Base-by-base conservation (phyloP, 2,888 invertebrate genomes). In the Drosophila pseudotalamancana region DNA sequence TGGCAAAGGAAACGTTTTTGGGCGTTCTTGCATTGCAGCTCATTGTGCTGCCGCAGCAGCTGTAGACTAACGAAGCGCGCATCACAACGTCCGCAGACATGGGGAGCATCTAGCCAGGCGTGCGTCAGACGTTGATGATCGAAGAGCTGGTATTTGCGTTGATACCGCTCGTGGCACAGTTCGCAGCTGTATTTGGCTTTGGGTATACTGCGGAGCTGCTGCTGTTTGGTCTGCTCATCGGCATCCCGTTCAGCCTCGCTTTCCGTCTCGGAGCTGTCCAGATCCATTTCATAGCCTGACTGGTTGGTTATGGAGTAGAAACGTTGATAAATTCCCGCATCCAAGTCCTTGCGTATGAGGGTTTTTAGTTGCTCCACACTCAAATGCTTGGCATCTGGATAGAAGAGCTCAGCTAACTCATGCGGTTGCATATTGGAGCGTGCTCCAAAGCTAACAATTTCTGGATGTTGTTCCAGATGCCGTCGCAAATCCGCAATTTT, bases 21-120 rank as follows among this genome's bases (percentile, higher is more conserved):
- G 0, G 67, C 63, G 71, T 91, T 91, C 27, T 89, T 84, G 59
- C 91, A 92, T 50, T 91, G 90, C 77, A 91, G 68, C 88, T 92
- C 87, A 90, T 93, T 43, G 92, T 94, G 94, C 3, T 92, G 92
- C 1, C 92, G 89, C 4, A 93, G 91, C 12, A 93, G 90, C 54
- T 92, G 92, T 0, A 92, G 85, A 1, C 92, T 92, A 0, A 93
- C 92, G 74, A 93, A 94, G 29, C 92, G 89, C 83, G 93, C 93
- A 31, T 91, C 89, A 71, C 94, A 94, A 6, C 92, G 89, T 16
- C 91, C 90, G 70, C 94, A 94, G 19, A 93, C 91, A 34, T 92
- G 90, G 0, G 92, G 93, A 0, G 92, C 90, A 49, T 93, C 93
- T 0, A 92, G 91, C 85, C 93, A 88, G 12, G 54, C 62, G 53